Conservation (phyloP, 2,797 vertebrate genomes). For the Odontamblyopus rebecca region DNA sequence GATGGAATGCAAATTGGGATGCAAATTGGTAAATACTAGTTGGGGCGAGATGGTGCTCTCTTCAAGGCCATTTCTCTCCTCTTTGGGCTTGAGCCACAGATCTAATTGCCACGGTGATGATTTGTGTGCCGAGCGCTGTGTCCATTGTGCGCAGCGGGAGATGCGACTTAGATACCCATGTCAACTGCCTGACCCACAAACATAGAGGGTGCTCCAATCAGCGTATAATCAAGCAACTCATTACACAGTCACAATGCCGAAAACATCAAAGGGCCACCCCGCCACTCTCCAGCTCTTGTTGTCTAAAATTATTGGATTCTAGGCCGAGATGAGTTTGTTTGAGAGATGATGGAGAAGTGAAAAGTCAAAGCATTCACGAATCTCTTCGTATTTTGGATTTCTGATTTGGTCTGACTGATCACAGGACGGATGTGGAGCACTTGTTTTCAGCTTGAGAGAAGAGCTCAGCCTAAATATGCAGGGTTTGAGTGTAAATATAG, state of each 20-base stretch:
- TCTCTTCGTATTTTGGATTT: neutral
- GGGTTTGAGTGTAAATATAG: no score
- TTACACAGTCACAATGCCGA: conserved; percentile 53
- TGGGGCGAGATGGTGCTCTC: conserved; percentile 46
- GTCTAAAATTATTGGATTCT: conserved; percentile 40
- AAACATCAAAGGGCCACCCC: conserved; percentile 56
- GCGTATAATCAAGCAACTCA: conserved; percentile 57
- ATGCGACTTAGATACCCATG: conserved; percentile 41
- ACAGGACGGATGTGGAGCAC: neutral
- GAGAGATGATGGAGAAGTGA: conserved; percentile 22
- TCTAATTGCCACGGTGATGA: conserved; percentile 52
- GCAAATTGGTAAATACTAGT: conserved; percentile 65
- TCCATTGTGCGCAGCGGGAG: conserved; percentile 46
- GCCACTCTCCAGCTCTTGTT: conserved; percentile 32
- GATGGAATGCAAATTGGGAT: conserved; percentile 54
- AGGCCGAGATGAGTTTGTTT: conserved; percentile 43
- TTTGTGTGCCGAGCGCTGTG: conserved; percentile 33
- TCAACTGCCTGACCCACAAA: conserved; percentile 61
- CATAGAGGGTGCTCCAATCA: conserved; percentile 46
- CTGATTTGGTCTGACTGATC: conserved; percentile 1
- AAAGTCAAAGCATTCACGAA: conserved; percentile 19
- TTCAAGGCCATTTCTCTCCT: conserved; percentile 49
- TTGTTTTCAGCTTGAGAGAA: no score
- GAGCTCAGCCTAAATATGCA: no score
- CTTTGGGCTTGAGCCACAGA: conserved; percentile 48